Base-by-base conservation (phyloP, 2,888 invertebrate species). In the Ectemnius cavifrons region DNA sequence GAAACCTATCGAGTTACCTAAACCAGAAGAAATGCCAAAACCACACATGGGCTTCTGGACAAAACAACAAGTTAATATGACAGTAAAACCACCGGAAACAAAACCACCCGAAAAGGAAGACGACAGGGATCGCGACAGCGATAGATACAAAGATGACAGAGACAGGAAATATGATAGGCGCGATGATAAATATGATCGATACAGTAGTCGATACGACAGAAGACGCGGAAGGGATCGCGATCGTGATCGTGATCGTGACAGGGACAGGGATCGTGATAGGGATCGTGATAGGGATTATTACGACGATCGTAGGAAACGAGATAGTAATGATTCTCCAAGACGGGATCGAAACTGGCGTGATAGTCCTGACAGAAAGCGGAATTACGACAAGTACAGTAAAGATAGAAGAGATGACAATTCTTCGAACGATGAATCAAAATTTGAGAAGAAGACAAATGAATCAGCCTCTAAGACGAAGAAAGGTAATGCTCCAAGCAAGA, bases 31-130 rank as follows among this genome's bases (percentile, higher is more conserved):
- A 47, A 89, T 91, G 83, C 91, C 90, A 0, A 91, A 91, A 45
- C 91, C 90, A 0, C 91, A 91, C 49, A 90, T 91, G 91, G 91
- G 91, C 23, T 91, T 91, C 45, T 91, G 91, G 91, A 91, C 91
- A 4, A 91, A 91, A 57, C 90, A 91, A 46, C 91, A 91, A 73
- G 90, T 91, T 0, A 90, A 90, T 57, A 88, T 89, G 88, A 75
- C 87, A 0, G 85, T 84, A 0, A 91, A 90, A 63, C 86, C 87
- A 0, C 79, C 81, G 4, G 91, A 91, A 63, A 91, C 87, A 60
- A 87, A 88, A 60, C 61, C 87, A 14, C 80, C 81, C n/a, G 91
- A 92, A 37, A 88, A 90, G 63, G 91, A 91, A 52, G 90, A 90
- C 60, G 88, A 87, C 46, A 86, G 87, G 56, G 90, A 91, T 20